These are phyloP conservation scores for Agapetus fuscipes DNA, from an alignment of 2,888 invertebrate genomes.

Conservation along the genomic window DNA sequence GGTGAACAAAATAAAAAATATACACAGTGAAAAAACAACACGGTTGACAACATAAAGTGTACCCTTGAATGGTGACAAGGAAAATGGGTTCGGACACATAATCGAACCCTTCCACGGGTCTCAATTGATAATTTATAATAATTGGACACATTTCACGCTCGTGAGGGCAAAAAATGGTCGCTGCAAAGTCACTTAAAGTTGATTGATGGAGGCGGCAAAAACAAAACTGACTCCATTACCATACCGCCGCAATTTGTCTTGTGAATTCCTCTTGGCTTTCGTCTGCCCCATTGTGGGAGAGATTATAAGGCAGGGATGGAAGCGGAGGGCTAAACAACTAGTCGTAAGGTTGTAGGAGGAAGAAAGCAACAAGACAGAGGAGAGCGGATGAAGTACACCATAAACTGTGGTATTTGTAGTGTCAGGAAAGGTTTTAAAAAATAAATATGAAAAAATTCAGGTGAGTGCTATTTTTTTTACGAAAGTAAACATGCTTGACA, in stretches of 20 bases:
- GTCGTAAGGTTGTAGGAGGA: no score
- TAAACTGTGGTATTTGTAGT: no score
- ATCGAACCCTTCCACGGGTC: not conserved
- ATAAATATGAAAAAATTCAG: no score
- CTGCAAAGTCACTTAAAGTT: conserved; percentile 14
- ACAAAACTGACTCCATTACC: conserved; percentile 11
- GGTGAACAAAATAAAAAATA: not conserved
- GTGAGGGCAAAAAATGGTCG: conserved; percentile 7
- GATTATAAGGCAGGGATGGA: conserved; percentile 5
- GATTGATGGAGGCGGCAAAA: conserved; percentile 11
- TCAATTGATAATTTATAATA: not conserved
- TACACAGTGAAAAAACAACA: no score
- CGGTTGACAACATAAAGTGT: no score
- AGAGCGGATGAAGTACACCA: no score
- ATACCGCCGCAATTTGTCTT: conserved; percentile 15
- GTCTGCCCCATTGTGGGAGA: conserved; percentile 13
- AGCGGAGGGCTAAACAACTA: not conserved
- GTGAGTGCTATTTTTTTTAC: no score
- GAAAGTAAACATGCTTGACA: no score
- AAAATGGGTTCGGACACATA: not conserved
- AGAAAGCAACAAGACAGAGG: no score
- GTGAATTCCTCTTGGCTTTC: conserved; percentile 14
- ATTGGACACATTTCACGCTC: conserved; percentile 2
- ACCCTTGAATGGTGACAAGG: no score
- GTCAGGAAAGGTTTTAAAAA: no score